Percentiles rank a stretch among this genome's conserved stretches.
These are phyloP conservation scores for Phyllotis vaccarum DNA, from an alignment of 2,797 vertebrate species.

Conservation along the genomic window DNA sequence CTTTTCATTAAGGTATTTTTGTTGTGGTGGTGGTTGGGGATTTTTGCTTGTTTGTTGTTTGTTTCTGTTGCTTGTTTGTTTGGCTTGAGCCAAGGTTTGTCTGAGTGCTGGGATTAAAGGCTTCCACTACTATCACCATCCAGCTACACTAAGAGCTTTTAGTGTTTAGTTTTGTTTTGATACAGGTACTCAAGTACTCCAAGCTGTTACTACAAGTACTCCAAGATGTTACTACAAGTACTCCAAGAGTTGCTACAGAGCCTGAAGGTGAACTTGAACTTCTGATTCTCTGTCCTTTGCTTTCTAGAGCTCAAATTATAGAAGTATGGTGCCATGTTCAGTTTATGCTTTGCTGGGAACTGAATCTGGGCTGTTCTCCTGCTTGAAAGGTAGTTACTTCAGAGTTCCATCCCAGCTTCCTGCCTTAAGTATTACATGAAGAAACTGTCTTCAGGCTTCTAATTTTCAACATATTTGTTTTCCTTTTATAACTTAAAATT, in stretches of 20 bases:
- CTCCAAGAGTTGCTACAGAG: background rate
- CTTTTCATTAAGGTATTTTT: background rate
- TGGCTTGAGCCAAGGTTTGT: no score
- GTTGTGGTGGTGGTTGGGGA: background rate
- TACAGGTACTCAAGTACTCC: background rate
- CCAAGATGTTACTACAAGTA: background rate
- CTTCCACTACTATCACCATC: background rate
- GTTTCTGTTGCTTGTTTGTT: no score
- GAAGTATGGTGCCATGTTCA: background rate
- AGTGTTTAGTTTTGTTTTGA: background rate
- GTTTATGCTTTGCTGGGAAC: background rate
- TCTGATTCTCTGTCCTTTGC: background rate
- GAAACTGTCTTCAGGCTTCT: background rate
- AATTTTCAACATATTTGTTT: slow-evolving; percentile 47
- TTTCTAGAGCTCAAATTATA: background rate
- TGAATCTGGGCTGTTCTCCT: background rate
- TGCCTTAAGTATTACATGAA: background rate
- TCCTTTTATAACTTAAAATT: background rate
- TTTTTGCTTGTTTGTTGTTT: background rate
- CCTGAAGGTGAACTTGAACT: background rate
- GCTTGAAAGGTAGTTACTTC: background rate
- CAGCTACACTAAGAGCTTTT: background rate
- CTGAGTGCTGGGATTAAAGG: background rate
- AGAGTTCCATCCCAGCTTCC: no score
- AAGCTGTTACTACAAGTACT: background rate